Evolutionary conservation across 2,888 invertebrate genomes (phyloP).

Genomic region (Leptopilina drosophilae): DNA sequence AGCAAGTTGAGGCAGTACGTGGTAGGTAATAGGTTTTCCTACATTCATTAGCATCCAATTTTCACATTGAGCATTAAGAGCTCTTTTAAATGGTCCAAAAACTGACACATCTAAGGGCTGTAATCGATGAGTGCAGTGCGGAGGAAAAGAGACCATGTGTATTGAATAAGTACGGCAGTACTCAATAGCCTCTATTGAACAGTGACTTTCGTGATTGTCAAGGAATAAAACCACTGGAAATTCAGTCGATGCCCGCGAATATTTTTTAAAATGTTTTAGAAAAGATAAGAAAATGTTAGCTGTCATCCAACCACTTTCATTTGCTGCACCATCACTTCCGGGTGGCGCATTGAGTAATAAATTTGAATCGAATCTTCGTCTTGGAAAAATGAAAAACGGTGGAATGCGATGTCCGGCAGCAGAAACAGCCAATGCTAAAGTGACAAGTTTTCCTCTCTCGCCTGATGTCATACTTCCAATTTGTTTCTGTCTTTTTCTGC

Average conservation of each 20-base stretch:
- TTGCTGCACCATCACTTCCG: constrained; percentile 62
- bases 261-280: constrained; percentile 60
- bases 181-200: constrained; percentile 10
- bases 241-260: constrained; percentile 52
- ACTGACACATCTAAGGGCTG: constrained; percentile 39
- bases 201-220: constrained; percentile 53
- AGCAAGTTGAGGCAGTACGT: not conserved
- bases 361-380: constrained; percentile 56
- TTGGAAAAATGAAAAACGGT: constrained; percentile 67
- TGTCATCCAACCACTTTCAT: constrained; percentile 64
- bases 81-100: constrained; percentile 32
- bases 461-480: constrained; percentile 45
- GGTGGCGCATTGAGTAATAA: constrained; percentile 61
- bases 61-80: constrained; percentile 3
- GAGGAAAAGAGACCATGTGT: constrained; percentile 34
- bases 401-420: constrained; percentile 66
- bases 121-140: constrained; percentile 37
- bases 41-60: constrained; percentile 5
- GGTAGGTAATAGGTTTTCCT: not conserved
- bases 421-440: constrained; percentile 62
- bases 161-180: not conserved
- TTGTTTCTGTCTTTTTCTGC: constrained; percentile 48
- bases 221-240: constrained; percentile 59
- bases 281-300: constrained; percentile 61
- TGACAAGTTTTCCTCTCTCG: constrained; percentile 52